Evolutionary conservation across 1,140 invertebrate genomes (phyloP).

Genomic region (Drosophila pallidifrons): DNA sequence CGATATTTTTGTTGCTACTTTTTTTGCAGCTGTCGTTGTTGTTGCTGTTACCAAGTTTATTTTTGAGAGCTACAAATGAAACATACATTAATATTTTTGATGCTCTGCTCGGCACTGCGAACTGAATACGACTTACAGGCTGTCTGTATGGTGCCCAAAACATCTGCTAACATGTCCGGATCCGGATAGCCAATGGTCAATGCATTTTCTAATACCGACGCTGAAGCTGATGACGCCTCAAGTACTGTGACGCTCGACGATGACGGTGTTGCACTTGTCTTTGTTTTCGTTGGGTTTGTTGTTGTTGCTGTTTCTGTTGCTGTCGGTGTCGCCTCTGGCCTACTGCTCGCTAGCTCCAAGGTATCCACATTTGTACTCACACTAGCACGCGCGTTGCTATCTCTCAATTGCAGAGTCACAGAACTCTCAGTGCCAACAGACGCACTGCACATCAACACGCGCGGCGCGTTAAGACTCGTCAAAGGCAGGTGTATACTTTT

Average conservation of each 20-base stretch:
- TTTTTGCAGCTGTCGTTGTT: slow-evolving; percentile 11
- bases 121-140: slow-evolving; percentile 71
- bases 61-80: slow-evolving; percentile 72
- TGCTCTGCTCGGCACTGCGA: not conserved
- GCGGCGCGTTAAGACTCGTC: slow-evolving; percentile 86
- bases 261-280: slow-evolving; percentile 7
- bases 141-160: slow-evolving; percentile 84
- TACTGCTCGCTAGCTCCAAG: slow-evolving; percentile 68
- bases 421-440: slow-evolving; percentile 87
- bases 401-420: slow-evolving; percentile 86
- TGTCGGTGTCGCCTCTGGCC: slow-evolving; percentile 10
- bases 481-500: slow-evolving; percentile 86
- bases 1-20: slow-evolving; percentile 1
- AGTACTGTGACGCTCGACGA: slow-evolving; percentile 58
- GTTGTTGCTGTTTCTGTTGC: slow-evolving; percentile 17
- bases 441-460: slow-evolving; percentile 88
- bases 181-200: slow-evolving; percentile 87
- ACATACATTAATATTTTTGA: not conserved
- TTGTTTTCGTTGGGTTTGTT: not conserved
- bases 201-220: slow-evolving; percentile 84
- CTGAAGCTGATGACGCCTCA: slow-evolving; percentile 32
- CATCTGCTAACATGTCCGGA: slow-evolving; percentile 86
- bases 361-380: slow-evolving; percentile 16
- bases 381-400: slow-evolving; percentile 81
- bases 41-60: slow-evolving; percentile 58